A percentile compares a stretch with the other conserved stretches of the same genome.
phyloP scores from a whole-genome alignment of 2,888 invertebrate species.

The Cataglyphis rosenhaueri region DNA sequence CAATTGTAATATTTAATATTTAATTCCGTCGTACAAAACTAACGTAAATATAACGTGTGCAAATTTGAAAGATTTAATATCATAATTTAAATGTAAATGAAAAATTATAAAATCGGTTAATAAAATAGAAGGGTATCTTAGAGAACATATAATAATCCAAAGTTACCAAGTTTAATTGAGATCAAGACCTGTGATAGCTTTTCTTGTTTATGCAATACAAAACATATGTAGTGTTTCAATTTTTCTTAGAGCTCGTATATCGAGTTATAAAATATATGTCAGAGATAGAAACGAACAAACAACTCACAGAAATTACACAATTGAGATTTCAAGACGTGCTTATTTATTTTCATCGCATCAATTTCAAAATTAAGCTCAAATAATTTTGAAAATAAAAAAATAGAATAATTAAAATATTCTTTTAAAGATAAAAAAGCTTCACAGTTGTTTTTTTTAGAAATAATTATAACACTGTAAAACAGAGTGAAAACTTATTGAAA shows the following conservation, averaged over 20 bases:
- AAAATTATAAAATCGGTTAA: not conserved
- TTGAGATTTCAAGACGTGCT: not conserved
- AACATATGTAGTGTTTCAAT: not conserved
- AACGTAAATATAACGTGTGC: not conserved
- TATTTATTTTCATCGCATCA: not conserved
- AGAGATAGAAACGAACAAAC: not conserved
- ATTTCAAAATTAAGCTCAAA: not conserved
- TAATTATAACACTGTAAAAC: not conserved
- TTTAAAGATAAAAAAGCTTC: not conserved
- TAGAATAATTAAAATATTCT: not conserved
- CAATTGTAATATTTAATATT: not conserved
- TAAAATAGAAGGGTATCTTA: not conserved
- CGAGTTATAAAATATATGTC: not conserved
- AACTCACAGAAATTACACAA: not conserved
- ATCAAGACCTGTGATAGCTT: not conserved
- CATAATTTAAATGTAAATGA: not conserved
- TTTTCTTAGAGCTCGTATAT: not conserved
- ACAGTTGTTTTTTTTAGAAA: not conserved
- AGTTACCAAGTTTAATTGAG: not conserved
- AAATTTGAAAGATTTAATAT: not conserved
- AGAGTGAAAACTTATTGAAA: not conserved
- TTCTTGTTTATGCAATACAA: constrained; percentile 1
- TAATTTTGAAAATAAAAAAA: constrained; percentile 1
- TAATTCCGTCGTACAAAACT: not conserved
- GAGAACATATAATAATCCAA: not conserved